phyloP scores from a whole-genome alignment of 2,113 vertebrate species.

The Ptychochromis oligacanthus region DNA sequence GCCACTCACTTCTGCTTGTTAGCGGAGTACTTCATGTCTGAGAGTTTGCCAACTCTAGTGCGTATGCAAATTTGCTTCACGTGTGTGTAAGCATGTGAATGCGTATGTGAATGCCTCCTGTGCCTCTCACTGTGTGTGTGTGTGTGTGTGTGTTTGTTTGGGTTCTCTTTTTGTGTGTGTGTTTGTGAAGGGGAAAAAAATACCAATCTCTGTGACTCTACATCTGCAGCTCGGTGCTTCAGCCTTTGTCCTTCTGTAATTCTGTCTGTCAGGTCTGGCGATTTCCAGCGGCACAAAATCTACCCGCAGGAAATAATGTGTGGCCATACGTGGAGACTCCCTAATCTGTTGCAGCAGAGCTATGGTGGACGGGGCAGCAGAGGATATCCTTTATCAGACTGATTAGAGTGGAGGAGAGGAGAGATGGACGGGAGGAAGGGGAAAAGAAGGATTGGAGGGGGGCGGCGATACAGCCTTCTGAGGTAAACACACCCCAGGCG shows the following conservation, averaged over 20 bases:
- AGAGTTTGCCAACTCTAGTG: slow-evolving; percentile 54
- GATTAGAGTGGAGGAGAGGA: slow-evolving; percentile 59
- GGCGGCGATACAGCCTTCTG: slow-evolving; percentile 28
- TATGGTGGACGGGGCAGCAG: slow-evolving; percentile 42
- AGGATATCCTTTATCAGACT: slow-evolving; percentile 64
- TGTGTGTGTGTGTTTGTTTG: not conserved
- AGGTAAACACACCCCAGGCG: slow-evolving; percentile 76
- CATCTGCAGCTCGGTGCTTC: not conserved
- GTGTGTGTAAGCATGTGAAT: not conserved
- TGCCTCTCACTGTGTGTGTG: not conserved
- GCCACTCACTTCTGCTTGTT: slow-evolving; percentile 72
- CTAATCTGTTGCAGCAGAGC: slow-evolving; percentile 26
- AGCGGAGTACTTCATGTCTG: slow-evolving; percentile 67
- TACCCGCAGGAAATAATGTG: slow-evolving; percentile 29
- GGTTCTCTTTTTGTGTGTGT: not conserved
- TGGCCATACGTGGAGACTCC: slow-evolving; percentile 42
- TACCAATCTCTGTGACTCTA: slow-evolving; percentile 2
- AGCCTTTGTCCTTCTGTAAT: slow-evolving; percentile 39
- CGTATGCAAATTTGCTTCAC: not conserved
- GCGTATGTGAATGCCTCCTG: not conserved
- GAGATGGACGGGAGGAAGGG: slow-evolving; percentile 36
- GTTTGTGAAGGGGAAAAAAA: not conserved
- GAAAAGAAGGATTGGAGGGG: slow-evolving; percentile 46
- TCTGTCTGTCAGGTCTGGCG: slow-evolving; percentile 28
- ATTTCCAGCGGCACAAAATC: slow-evolving; percentile 14